A percentile compares a stretch with the other conserved stretches of the same genome.
These are phyloP conservation scores for Scolanthus callimorphus DNA, from an alignment of 92 coral and sea anemone genomes.

Conservation along the genomic window DNA sequence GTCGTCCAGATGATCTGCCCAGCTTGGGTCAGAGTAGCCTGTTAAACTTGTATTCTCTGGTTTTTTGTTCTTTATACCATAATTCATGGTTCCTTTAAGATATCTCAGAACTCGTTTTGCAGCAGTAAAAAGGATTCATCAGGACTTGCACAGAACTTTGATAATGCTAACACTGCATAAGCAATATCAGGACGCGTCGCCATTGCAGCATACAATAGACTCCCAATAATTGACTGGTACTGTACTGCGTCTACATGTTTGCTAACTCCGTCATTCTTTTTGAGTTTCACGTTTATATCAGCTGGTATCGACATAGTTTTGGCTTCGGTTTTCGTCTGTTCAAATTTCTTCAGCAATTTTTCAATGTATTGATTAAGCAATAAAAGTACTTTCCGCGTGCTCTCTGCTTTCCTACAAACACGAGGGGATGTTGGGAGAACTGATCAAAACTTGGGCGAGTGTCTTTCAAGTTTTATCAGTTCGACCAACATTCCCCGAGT, in stretches of 20 bases:
- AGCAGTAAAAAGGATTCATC: constrained; percentile 12
- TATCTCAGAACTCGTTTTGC: constrained; percentile 10
- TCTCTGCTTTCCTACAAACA: too few relatives aligned
- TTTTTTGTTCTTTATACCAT: too few relatives aligned
- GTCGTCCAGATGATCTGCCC: too few relatives aligned
- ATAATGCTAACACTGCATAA: constrained; percentile 45
- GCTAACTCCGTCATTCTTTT: constrained; percentile 40
- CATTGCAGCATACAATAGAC: constrained; percentile 40
- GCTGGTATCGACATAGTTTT: constrained; percentile 50
- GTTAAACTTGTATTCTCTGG: too few relatives aligned
- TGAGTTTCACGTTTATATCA: constrained; percentile 44
- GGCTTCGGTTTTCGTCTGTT: constrained; percentile 41
- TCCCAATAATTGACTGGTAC: constrained; percentile 47
- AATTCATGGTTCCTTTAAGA: too few relatives aligned
- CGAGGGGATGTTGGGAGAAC: too few relatives aligned
- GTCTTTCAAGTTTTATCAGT: too few relatives aligned
- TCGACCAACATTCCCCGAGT: too few relatives aligned
- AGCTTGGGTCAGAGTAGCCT: too few relatives aligned
- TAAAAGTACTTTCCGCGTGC: too few relatives aligned
- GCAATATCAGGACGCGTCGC: constrained; percentile 47
- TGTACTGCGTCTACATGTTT: constrained; percentile 30
- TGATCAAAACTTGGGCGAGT: too few relatives aligned
- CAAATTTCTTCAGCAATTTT: constrained; percentile 20
- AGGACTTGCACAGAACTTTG: constrained; percentile 38
- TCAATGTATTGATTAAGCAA: constrained; percentile 18